Evolutionary conservation across 2,888 invertebrate genomes (phyloP).

Genomic region (Pseudeuparius sepicola): DNA sequence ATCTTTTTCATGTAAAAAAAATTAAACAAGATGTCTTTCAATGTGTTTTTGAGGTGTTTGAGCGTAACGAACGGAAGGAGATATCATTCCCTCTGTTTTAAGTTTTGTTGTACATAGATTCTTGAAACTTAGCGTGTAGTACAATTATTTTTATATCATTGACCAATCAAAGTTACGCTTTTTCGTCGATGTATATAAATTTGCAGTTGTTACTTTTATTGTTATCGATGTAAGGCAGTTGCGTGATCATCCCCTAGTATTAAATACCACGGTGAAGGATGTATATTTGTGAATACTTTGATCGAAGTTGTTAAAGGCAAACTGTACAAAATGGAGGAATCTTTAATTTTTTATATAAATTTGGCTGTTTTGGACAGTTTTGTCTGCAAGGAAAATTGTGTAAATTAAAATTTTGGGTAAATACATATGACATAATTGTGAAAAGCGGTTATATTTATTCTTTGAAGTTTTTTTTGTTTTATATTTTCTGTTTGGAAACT

Average conservation of each 20-base stretch:
- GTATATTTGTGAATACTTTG: slow-evolving; percentile 36
- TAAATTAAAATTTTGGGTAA: slow-evolving; percentile 31
- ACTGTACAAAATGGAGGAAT: too few species aligned
- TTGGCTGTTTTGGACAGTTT: slow-evolving; percentile 34
- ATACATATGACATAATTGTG: too few species aligned
- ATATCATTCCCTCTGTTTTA: too few species aligned
- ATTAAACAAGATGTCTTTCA: too few species aligned
- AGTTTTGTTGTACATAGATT: slow-evolving; percentile 26
- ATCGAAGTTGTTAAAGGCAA: too few species aligned
- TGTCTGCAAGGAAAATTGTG: slow-evolving; percentile 34
- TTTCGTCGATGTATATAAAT: slow-evolving; percentile 41
- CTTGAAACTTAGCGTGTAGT: slow-evolving; percentile 28
- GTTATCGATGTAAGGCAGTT: slow-evolving; percentile 34
- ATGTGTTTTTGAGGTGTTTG: too few species aligned
- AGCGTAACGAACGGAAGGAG: too few species aligned
- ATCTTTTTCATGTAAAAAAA: too few species aligned
- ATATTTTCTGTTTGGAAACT: too few species aligned
- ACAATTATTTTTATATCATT: slow-evolving; percentile 42
- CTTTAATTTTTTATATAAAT: not conserved
- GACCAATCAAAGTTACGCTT: slow-evolving; percentile 41
- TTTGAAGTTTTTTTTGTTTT: too few species aligned
- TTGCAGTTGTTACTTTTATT: slow-evolving; percentile 40
- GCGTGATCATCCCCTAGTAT: slow-evolving; percentile 37
- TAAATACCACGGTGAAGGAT: slow-evolving; percentile 38
- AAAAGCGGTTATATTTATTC: slow-evolving; percentile 2